Percentiles rank a stretch among this genome's conserved stretches.
Evolutionary conservation across 2,888 invertebrate species (phyloP).

Genomic region (Andrena minutula): DNA sequence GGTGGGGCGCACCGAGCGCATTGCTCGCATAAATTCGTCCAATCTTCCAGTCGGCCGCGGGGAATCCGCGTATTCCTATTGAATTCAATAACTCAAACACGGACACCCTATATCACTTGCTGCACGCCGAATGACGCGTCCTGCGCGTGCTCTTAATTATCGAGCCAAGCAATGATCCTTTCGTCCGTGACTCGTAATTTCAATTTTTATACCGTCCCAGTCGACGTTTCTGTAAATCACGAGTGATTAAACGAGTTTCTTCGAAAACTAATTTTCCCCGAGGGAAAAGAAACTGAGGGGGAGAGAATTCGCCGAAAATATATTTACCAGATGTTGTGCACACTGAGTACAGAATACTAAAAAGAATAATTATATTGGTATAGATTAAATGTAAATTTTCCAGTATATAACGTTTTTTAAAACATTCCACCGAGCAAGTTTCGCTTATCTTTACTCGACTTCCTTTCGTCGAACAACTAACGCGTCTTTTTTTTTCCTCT

Average conservation of each 20-base stretch:
- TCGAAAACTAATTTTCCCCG: not conserved
- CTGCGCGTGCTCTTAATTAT: constrained; percentile 54
- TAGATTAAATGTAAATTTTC: no score
- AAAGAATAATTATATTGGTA: no score
- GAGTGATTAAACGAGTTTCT: not conserved
- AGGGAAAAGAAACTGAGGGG: not conserved
- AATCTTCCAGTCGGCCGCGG: constrained; percentile 56
- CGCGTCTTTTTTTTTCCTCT: no score
- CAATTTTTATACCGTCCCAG: not conserved
- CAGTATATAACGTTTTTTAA: no score
- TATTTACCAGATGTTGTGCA: no score
- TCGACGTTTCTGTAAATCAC: not conserved
- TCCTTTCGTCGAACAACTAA: no score
- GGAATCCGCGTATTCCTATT: constrained; percentile 59
- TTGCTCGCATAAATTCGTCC: constrained; percentile 66
- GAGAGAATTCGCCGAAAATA: not conserved
- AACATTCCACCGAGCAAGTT: no score
- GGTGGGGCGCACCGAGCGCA: constrained; percentile 37
- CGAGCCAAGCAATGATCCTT: constrained; percentile 22
- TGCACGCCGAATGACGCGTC: constrained; percentile 18
- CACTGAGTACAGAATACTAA: no score
- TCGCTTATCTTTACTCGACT: no score
- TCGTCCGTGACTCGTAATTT: constrained; percentile 9
- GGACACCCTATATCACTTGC: constrained; percentile 39
- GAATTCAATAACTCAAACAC: constrained; percentile 59